phyloP scores from a whole-genome alignment of 1,140 invertebrate genomes.

The Orius laevigatus region DNA sequence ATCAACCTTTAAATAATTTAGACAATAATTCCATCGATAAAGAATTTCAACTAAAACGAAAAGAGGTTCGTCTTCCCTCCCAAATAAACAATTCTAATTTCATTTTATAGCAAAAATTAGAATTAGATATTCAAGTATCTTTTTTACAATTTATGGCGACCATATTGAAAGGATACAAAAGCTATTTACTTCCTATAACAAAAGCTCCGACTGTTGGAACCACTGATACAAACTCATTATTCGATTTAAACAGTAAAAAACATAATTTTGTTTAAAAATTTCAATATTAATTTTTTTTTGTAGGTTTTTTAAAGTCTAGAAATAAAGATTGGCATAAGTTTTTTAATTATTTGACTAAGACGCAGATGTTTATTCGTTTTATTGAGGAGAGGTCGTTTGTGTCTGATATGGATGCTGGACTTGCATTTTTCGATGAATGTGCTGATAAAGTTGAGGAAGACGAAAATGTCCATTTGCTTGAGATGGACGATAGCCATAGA shows the following conservation, averaged over 20 bases:
- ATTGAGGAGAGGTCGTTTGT: constrained; percentile 98
- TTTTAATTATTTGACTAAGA: constrained; percentile 73
- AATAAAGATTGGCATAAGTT: constrained; percentile 83
- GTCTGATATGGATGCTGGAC: constrained; percentile 78
- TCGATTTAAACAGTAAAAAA: constrained; percentile 74
- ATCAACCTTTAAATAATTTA: constrained; percentile 23
- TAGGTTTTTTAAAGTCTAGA: constrained; percentile 41
- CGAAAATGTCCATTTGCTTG: constrained; percentile 44
- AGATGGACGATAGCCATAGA: constrained; percentile 52
- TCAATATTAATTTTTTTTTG: constrained; percentile 14
- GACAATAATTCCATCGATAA: constrained; percentile 39
- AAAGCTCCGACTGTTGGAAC: constrained; percentile 83
- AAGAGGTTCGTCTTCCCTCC: constrained; percentile 34
- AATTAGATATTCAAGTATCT: constrained; percentile 90
- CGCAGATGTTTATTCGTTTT: constrained; percentile 96
- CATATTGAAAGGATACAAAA: constrained; percentile 80
- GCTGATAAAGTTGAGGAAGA: constrained; percentile 53
- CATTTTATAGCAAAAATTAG: constrained; percentile 49
- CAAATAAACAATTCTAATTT: constrained; percentile 12
- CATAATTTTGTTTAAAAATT: not conserved
- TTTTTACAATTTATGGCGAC: constrained; percentile 93
- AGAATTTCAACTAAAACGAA: constrained; percentile 53
- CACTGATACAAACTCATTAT: constrained; percentile 86
- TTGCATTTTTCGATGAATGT: constrained; percentile 98
- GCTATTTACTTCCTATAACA: constrained; percentile 83